phyloP scores from a whole-genome alignment of 1,140 invertebrate species.

The Caenorhabditis brenneri region DNA sequence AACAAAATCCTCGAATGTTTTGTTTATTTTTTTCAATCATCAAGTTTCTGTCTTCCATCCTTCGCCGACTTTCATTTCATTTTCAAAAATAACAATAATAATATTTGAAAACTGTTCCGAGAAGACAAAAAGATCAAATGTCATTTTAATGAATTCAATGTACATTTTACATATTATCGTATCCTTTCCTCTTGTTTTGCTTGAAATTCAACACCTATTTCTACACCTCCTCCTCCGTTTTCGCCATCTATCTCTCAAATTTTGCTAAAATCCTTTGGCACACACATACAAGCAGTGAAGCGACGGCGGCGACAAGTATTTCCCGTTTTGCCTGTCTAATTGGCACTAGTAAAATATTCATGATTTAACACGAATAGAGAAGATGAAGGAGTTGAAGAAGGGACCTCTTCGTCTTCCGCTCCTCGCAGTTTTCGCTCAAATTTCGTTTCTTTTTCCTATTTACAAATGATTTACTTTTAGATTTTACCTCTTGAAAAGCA shows the following conservation, averaged over 20 bases:
- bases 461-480: slow-evolving; percentile 38
- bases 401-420: neutral
- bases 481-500: too few species aligned
- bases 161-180: neutral
- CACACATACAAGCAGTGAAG: neutral
- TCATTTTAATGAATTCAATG: neutral
- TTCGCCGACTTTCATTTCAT: neutral
- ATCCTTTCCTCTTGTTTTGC: slow-evolving; percentile 2
- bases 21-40: neutral
- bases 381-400: neutral
- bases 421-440: neutral
- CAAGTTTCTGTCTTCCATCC: too few species aligned
- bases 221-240: too few species aligned
- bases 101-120: neutral
- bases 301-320: neutral
- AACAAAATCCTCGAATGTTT: neutral
- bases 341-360: slow-evolving; percentile 43
- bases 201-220: slow-evolving; percentile 30
- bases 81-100: neutral
- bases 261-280: slow-evolving; percentile 15
- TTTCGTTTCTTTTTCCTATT: slow-evolving; percentile 35
- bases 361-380: slow-evolving; percentile 40
- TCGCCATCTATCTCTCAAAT: slow-evolving; percentile 5
- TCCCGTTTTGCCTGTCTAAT: slow-evolving; percentile 28
- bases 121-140: neutral